These are phyloP conservation scores for Epicauta chinensis DNA, from an alignment of 1,140 invertebrate species.

Conservation along the genomic window DNA sequence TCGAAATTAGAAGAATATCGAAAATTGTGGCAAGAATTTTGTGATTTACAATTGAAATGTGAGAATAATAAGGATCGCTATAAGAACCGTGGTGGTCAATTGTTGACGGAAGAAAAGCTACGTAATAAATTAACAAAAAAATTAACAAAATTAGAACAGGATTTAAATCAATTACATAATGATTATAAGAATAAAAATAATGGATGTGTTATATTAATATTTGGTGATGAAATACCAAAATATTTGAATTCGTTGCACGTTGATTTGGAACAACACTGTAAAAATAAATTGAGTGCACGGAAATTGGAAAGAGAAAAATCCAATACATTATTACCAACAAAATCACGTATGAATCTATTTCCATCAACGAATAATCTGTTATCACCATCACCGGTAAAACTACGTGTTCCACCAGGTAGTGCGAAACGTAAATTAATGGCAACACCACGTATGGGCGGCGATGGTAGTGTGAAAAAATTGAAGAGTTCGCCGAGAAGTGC, in stretches of 20 bases:
- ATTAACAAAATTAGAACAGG: constrained; percentile 54
- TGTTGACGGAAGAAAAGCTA: constrained; percentile 77
- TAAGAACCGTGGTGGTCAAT: constrained; percentile 75
- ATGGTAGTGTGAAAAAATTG: no score
- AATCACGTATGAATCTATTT: constrained; percentile 1
- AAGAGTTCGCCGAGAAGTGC: neutral
- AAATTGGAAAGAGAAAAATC: constrained; percentile 23
- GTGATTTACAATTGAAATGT: constrained; percentile 61
- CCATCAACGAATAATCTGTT: neutral
- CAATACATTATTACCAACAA: neutral
- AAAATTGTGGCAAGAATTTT: constrained; percentile 60
- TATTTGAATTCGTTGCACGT: no score
- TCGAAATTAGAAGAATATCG: constrained; percentile 56
- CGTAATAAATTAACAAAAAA: constrained; percentile 57
- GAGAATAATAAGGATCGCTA: constrained; percentile 67
- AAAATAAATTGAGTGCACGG: constrained; percentile 26
- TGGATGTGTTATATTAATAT: constrained; percentile 49
- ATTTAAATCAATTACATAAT: constrained; percentile 50
- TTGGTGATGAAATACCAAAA: no score
- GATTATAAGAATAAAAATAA: constrained; percentile 50
- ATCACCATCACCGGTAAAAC: neutral
- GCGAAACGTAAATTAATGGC: constrained; percentile 3
- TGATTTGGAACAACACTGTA: constrained; percentile 44
- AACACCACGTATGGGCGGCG: neutral
- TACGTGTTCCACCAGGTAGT: neutral